Evolutionary conservation across 2,797 vertebrate species (phyloP).

Genomic region (Siniperca obscura): DNA sequence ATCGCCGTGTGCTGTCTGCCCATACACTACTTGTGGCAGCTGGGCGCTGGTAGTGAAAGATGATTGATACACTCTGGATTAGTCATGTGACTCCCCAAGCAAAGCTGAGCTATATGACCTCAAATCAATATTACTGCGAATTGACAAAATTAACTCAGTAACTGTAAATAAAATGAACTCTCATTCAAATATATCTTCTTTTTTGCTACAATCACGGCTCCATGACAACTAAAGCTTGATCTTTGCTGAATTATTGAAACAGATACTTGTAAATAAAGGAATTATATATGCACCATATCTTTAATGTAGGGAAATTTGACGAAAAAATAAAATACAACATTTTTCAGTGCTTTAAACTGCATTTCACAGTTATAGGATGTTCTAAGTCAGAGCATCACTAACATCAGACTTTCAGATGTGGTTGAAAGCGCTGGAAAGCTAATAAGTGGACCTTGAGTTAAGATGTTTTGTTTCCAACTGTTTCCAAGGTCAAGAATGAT

Average conservation of each 20-base stretch:
- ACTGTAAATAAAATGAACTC: background rate
- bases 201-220: background rate
- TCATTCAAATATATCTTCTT: background rate
- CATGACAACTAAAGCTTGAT: background rate
- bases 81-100: slow-evolving; percentile 23
- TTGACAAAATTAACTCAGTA: background rate
- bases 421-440: background rate
- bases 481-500: background rate
- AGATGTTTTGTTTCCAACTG: no score
- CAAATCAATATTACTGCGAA: slow-evolving; percentile 18
- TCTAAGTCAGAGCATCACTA: background rate
- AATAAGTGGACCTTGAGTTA: background rate
- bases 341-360: background rate
- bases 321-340: background rate
- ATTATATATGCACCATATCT: background rate
- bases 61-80: slow-evolving; percentile 35
- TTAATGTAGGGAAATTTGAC: background rate
- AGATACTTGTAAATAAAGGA: background rate
- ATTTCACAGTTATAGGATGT: background rate
- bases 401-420: background rate
- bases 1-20: slow-evolving; percentile 26
- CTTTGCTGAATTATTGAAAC: background rate
- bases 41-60: slow-evolving; percentile 22
- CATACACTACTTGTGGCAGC: slow-evolving; percentile 30
- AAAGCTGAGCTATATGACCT: slow-evolving; percentile 24